Evolutionary conservation across 1,140 invertebrate genomes (phyloP), one percentile per base, ranked within the genome.

Genomic region (Drosophila lowei): DNA sequence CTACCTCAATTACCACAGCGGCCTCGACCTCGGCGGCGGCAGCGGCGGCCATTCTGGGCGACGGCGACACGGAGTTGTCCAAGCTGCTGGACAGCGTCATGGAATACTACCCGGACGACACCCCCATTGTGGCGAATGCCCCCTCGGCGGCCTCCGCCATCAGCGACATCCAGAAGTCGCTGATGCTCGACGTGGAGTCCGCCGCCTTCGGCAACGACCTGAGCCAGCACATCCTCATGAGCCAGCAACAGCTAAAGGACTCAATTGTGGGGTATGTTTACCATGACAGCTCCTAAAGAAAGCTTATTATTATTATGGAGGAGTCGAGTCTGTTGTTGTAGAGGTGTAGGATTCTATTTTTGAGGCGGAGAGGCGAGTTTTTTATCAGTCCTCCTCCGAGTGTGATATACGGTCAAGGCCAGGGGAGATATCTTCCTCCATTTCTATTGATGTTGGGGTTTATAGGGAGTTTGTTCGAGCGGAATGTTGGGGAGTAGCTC

Each of bases 71-170:
- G 13, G 92, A 95, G 65, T 92, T 97, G 34, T 97, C 96, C 4
- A 95, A 96, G 74, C 94, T 98, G 76, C 89, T 98, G 67, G 96
- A 97, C 92, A 94, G 96, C 91, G 95, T 97, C 44, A 96, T 97
- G 77, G 96, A 97, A 52, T 94, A 96, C 70, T 94, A 94, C 62
- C 93, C 95, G 54, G 95, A 95, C 63, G 90, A 91, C 41, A 68
- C 85, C 46, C 83, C 85, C 25, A 92, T 92, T 73, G 91, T 91
- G 70, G 91, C 92, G 28, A 89, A 91, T 68, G 93, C 85, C 13
- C 85, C 84, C 18, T 86, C 89, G n/a, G 81, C 70, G 46, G 79
- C 89, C 25, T 94, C 95, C 92, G 97, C 96, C 15, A 98, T 98
- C 55, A 96, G 95, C 85, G 96, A 95, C 8, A 99, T 99, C 84